These are phyloP conservation scores for Artemia sp. DNA, from an alignment of 2,888 invertebrate species.

Conservation along the genomic window DNA sequence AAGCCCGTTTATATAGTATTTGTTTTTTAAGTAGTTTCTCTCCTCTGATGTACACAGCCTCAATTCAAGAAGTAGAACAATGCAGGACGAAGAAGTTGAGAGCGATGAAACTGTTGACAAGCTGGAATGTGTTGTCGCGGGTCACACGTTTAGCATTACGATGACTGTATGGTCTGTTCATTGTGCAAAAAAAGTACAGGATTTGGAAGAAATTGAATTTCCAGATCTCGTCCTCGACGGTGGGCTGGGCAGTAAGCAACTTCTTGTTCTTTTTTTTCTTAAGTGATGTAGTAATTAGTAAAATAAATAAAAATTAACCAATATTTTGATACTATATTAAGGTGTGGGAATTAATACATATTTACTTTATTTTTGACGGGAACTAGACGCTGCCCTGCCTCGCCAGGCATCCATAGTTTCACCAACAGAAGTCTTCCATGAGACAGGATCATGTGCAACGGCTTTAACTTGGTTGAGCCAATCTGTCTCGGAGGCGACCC, in stretches of 20 bases:
- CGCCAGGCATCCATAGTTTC: too few relatives aligned
- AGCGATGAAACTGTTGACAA: slow-evolving; percentile 35
- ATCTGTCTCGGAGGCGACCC: too few relatives aligned
- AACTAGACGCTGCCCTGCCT: too few relatives aligned
- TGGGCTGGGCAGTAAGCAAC: slow-evolving; percentile 64
- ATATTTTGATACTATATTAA: slow-evolving; percentile 11
- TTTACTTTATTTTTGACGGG: background rate
- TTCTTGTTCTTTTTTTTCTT: too few relatives aligned
- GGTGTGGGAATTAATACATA: slow-evolving; percentile 2
- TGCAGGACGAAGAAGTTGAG: slow-evolving; percentile 39
- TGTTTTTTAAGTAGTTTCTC: too few relatives aligned
- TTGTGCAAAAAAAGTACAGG: slow-evolving; percentile 85
- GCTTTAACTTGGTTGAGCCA: too few relatives aligned
- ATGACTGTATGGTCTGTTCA: slow-evolving; percentile 73
- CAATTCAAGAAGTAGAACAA: slow-evolving; percentile 27
- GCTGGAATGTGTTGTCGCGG: slow-evolving; percentile 44
- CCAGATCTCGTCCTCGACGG: slow-evolving; percentile 55
- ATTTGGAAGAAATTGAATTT: slow-evolving; percentile 64
- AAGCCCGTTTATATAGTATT: too few relatives aligned
- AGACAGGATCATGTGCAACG: too few relatives aligned
- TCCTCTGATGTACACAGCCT: too few relatives aligned
- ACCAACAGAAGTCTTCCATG: too few relatives aligned
- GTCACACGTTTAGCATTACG: slow-evolving; percentile 59
- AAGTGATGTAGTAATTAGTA: too few relatives aligned
- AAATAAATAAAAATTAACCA: background rate